Evolutionary conservation across 2,797 vertebrate genomes (phyloP), one percentile per base, ranked within the genome.

Genomic region (Sebastes iracundus): DNA sequence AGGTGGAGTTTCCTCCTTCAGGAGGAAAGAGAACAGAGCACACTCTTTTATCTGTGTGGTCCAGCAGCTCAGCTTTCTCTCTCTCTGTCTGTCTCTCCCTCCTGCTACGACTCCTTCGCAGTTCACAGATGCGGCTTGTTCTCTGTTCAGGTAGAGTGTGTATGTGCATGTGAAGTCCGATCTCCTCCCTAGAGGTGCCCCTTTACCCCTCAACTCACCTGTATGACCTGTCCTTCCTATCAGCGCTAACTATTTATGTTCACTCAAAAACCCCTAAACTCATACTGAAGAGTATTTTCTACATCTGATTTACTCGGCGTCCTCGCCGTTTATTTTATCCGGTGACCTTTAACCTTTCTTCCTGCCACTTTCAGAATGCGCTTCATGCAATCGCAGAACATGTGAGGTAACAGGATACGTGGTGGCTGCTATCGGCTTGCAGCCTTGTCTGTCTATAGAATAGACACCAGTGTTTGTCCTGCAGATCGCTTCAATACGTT

Each of bases 31-130:
- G 95, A 97, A 97, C 94, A 96, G 96, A 97, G 97, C 94, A 93
- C 90, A 91, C 86, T 94, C 96, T 97, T 91, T 98, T 97, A 98
- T 98, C 97, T 98, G 97, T 97, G 97, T 97, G 98, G 97, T 97
- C 97, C 88, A 87, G 28, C 79, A 35, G 95, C 96, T 97, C 96
- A 94, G 82, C 93, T 96, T 96, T 95, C 96, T 91, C 91, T 94
- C 89, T 87, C 87, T 88, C 79, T 86, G 83, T 85, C 84, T 82
- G 81, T 82, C 81, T 90, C 81, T 80, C 76, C 83, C 85, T 90
- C 83, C 77, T 81, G 86, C 87, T 78, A 80, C 77, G 58, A 80
- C 88, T 89, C 80, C 38, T 80, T 92, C 90, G 86, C 90, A 76
- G 88, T 75, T 90, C 93, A 94, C 90, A 94, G 90, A 94, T 92